Evolutionary conservation across 2,113 vertebrate species (phyloP).

Genomic region (Rhinopomastus cyanomelas): DNA sequence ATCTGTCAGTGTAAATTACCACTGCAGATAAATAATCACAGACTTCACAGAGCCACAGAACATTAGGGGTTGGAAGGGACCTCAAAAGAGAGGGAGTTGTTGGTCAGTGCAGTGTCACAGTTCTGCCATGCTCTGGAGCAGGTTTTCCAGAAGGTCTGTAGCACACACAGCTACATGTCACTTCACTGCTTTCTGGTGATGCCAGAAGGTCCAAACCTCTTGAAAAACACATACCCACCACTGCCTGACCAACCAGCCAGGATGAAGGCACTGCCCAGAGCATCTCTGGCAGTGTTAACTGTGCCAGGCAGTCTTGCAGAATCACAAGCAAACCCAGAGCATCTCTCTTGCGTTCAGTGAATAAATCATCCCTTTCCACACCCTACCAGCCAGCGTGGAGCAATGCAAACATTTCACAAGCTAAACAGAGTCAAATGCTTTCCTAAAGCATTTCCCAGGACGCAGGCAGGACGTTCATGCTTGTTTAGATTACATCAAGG

Average conservation of each 20-base stretch:
- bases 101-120: neutral
- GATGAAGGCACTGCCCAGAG: neutral
- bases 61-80: too few species aligned
- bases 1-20: neutral
- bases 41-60: too few species aligned
- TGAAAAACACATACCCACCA: neutral
- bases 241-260: neutral
- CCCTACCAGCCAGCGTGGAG: neutral
- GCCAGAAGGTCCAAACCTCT: neutral
- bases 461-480: neutral
- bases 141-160: neutral
- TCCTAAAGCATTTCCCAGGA: neutral
- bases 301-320: neutral
- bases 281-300: neutral
- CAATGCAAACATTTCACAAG: neutral
- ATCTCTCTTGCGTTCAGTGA: neutral
- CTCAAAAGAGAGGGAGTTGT: too few species aligned
- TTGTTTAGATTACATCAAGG: too few species aligned
- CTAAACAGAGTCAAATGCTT: neutral
- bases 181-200: neutral
- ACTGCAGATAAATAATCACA: neutral
- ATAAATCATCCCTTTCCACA: neutral
- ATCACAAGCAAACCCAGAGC: too few species aligned
- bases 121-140: neutral
- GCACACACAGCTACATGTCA: neutral